Conservation (phyloP, 2,797 vertebrate genomes). For the Phrynocephalus vlangalii region DNA sequence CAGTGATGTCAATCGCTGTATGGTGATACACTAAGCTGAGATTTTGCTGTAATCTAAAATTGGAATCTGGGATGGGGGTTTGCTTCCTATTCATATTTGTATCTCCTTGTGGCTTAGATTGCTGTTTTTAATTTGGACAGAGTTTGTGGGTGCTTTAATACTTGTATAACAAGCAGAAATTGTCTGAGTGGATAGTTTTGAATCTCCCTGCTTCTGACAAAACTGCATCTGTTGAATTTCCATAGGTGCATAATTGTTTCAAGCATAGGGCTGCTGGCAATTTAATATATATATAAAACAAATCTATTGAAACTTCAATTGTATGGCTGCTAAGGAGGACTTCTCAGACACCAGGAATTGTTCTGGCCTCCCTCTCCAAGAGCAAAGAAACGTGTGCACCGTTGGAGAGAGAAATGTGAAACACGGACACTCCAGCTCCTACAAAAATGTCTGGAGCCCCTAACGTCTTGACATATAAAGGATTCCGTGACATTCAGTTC, state of each 20-base stretch:
- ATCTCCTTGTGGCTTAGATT: constrained; percentile 28
- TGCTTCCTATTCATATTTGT: constrained; percentile 28
- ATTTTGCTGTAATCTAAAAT: constrained; percentile 46
- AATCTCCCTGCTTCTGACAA: background rate
- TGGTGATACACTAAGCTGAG: constrained; percentile 26
- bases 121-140: background rate
- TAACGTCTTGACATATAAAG: too few relatives aligned
- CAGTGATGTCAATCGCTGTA: background rate
- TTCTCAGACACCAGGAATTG: background rate
- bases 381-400: too few relatives aligned
- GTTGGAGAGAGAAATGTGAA: background rate
- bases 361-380: background rate
- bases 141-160: background rate
- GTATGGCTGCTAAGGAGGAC: background rate
- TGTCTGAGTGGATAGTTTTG: background rate
- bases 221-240: too few relatives aligned
- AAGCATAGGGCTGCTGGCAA: too few relatives aligned
- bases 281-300: background rate
- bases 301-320: background rate
- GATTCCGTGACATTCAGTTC: too few relatives aligned
- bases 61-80: constrained; percentile 50
- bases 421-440: background rate
- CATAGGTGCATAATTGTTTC: too few relatives aligned
- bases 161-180: background rate
- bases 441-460: background rate